Evolutionary conservation across 2,888 invertebrate genomes (phyloP).

Genomic region (Calliopum simillimum): DNA sequence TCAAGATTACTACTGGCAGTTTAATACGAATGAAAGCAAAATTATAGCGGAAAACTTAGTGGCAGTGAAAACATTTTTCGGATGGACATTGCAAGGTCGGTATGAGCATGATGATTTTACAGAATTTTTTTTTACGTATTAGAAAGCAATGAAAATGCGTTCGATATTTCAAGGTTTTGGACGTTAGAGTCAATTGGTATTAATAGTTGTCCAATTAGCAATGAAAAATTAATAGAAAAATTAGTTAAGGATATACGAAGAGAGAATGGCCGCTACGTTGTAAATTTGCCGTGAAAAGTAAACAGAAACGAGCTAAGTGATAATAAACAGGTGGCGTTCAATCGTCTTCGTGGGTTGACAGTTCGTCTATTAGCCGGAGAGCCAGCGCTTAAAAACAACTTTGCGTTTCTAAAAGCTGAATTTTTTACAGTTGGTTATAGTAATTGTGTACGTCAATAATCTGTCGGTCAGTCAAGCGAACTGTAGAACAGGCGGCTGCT

Average conservation of each 20-base stretch:
- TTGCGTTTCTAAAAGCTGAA: no score
- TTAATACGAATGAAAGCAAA: conserved; percentile 30
- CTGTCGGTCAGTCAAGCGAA: no score
- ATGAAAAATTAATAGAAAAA: conserved; percentile 29
- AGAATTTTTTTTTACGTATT: conserved; percentile 14
- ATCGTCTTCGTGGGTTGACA: conserved; percentile 25
- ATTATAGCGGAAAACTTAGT: conserved; percentile 31
- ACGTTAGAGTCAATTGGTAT: conserved; percentile 39
- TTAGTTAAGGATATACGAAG: conserved; percentile 28
- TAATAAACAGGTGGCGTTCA: conserved; percentile 26
- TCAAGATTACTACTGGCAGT: conserved; percentile 42
- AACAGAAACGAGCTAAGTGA: conserved; percentile 19
- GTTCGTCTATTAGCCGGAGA: conserved; percentile 21
- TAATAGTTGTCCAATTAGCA: conserved; percentile 6
- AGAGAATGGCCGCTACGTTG: conserved; percentile 30
- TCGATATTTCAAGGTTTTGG: conserved; percentile 35
- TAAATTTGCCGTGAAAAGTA: conserved; percentile 31
- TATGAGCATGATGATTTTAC: neutral
- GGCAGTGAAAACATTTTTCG: conserved; percentile 41
- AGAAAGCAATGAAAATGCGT: conserved; percentile 5
- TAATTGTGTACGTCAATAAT: no score
- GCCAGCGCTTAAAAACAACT: no score
- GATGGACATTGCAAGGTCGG: conserved; percentile 34
- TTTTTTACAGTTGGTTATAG: no score
- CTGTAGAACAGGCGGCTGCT: no score